These are phyloP conservation scores for Allenopithecus nigroviridis DNA, from an alignment of 2,797 vertebrate genomes.

Conservation along the genomic window DNA sequence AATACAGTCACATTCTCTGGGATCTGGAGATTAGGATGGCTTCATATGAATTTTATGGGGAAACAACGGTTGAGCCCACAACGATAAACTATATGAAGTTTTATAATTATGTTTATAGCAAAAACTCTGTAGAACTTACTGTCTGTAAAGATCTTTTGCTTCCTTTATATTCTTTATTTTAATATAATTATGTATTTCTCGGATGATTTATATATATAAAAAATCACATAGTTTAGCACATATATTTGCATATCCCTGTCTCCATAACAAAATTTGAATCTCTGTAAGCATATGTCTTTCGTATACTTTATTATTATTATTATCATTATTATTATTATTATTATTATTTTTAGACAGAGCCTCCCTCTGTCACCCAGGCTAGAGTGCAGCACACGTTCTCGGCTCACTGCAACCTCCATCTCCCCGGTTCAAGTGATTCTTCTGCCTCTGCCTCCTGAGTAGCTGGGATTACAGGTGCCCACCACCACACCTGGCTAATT, in stretches of 20 bases:
- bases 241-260: background rate
- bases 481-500: background rate
- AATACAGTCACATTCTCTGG: background rate
- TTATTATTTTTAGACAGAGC: background rate
- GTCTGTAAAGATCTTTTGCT: background rate
- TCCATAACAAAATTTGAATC: background rate
- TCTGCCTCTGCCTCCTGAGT: background rate
- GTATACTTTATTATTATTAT: background rate
- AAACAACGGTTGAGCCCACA: background rate
- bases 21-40: background rate
- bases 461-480: background rate
- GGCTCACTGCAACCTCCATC: background rate
- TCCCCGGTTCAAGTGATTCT: background rate
- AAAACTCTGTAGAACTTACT: background rate
- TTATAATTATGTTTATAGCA: background rate
- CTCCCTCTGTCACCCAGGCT: background rate
- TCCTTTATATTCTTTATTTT: background rate
- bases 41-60: background rate
- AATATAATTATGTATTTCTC: background rate
- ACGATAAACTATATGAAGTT: background rate
- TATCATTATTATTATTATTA: no score
- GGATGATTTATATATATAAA: background rate
- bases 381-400: background rate
- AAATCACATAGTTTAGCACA: background rate
- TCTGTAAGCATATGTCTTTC: background rate